A percentile compares a stretch with the other conserved stretches of the same genome.
phyloP scores from a whole-genome alignment of 2,113 vertebrate genomes.

The Galemys pyrenaicus region DNA sequence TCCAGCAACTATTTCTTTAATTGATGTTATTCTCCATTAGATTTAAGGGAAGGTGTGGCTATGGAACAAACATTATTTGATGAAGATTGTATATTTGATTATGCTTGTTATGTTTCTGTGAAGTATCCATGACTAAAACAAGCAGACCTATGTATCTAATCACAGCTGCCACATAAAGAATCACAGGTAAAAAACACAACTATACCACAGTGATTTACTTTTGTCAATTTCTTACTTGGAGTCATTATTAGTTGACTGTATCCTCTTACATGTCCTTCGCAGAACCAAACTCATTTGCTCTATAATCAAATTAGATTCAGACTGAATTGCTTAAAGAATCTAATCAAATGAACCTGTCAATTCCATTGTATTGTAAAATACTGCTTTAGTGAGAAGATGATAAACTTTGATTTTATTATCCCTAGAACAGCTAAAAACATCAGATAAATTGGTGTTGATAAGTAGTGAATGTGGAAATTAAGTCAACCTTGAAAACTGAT shows the following conservation, averaged over 20 bases:
- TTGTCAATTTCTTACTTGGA: neutral
- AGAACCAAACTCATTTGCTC: neutral
- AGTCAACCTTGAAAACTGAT: neutral
- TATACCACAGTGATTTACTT: neutral
- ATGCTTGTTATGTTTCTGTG: neutral
- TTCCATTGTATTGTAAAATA: slow-evolving; percentile 27
- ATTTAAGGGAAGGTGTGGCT: neutral
- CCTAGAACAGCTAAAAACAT: neutral
- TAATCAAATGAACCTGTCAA: neutral
- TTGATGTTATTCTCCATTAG: slow-evolving; percentile 44
- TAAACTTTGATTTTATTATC: slow-evolving; percentile 13
- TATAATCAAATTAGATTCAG: neutral
- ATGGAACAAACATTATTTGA: slow-evolving; percentile 47
- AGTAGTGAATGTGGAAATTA: neutral
- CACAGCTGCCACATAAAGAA: slow-evolving; percentile 59
- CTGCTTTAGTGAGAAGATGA: neutral
- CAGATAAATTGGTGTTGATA: neutral
- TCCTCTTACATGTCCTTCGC: neutral
- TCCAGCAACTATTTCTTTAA: slow-evolving; percentile 56
- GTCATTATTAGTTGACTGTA: neutral
- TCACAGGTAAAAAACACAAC: neutral
- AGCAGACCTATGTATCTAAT: slow-evolving; percentile 20
- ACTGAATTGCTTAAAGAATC: neutral
- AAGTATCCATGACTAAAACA: slow-evolving; percentile 29
- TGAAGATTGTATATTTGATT: neutral